Evolutionary conservation across 2,797 vertebrate species (phyloP).

Genomic region (Phalanger gymnotis): DNA sequence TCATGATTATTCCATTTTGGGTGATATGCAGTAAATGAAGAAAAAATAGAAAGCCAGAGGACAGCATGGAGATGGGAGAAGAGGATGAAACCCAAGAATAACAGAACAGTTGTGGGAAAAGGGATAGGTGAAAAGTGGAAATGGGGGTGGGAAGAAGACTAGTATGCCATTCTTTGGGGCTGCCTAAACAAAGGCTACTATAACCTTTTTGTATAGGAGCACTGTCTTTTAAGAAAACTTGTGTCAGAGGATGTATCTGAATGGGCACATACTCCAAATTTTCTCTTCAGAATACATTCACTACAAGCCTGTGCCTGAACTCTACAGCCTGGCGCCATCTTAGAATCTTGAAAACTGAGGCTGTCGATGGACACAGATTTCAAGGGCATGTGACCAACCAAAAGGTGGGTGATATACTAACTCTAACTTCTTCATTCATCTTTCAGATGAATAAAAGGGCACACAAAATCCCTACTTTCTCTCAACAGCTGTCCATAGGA

Average conservation of each 20-base stretch:
- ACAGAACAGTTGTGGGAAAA: neutral
- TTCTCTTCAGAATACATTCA: neutral
- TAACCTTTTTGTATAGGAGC: too few relatives aligned
- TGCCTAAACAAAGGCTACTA: too few relatives aligned
- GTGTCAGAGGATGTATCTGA: neutral
- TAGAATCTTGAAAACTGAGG: neutral
- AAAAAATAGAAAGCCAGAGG: neutral
- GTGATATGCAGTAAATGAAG: neutral
- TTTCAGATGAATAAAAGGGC: neutral
- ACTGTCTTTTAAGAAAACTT: neutral
- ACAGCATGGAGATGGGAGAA: neutral
- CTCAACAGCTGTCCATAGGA: neutral
- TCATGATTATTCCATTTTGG: neutral
- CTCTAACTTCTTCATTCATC: neutral
- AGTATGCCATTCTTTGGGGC: neutral
- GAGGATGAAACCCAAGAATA: neutral
- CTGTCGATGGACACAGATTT: neutral
- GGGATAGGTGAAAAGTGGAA: neutral
- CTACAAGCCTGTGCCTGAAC: neutral
- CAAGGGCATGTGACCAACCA: neutral
- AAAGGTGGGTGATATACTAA: neutral
- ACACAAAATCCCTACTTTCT: neutral
- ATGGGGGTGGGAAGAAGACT: neutral
- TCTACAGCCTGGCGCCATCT: neutral
- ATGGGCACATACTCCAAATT: neutral